phyloP scores from a whole-genome alignment of 64 coral and sea anemone species.

The Montipora cactus region DNA sequence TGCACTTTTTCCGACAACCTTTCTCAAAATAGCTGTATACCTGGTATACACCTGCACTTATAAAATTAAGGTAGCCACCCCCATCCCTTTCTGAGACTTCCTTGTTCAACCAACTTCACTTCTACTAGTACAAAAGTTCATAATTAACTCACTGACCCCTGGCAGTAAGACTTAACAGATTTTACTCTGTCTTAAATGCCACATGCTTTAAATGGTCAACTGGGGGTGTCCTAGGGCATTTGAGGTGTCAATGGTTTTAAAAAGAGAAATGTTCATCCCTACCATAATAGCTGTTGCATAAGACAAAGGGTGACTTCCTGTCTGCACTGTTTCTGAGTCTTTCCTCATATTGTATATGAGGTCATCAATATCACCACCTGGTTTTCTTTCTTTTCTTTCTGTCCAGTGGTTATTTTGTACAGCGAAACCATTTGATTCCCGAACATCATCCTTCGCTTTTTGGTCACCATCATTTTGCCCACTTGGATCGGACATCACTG shows the following conservation, averaged over 20 bases:
- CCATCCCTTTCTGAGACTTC: no score
- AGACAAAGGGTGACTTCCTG: background rate
- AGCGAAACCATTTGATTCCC: background rate
- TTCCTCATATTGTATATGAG: background rate
- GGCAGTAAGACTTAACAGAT: no score
- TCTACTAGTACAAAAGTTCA: no score
- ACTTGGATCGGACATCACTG: conserved; percentile 25
- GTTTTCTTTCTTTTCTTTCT: conserved; percentile 29
- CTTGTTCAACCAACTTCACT: no score
- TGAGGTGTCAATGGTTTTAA: background rate
- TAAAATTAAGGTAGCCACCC: no score
- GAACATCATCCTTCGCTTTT: background rate
- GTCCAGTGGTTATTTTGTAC: background rate
- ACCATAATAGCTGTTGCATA: background rate
- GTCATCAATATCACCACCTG: background rate
- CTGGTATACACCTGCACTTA: no score
- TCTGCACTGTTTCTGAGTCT: background rate
- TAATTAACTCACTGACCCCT: no score
- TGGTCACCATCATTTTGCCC: background rate
- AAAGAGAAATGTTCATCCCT: background rate
- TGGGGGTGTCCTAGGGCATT: no score
- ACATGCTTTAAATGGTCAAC: no score
- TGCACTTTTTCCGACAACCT: no score
- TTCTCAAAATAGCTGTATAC: no score
- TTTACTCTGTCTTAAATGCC: no score